These are phyloP conservation scores for Poecile montanus DNA, from an alignment of 2,797 vertebrate genomes.

Conservation along the genomic window DNA sequence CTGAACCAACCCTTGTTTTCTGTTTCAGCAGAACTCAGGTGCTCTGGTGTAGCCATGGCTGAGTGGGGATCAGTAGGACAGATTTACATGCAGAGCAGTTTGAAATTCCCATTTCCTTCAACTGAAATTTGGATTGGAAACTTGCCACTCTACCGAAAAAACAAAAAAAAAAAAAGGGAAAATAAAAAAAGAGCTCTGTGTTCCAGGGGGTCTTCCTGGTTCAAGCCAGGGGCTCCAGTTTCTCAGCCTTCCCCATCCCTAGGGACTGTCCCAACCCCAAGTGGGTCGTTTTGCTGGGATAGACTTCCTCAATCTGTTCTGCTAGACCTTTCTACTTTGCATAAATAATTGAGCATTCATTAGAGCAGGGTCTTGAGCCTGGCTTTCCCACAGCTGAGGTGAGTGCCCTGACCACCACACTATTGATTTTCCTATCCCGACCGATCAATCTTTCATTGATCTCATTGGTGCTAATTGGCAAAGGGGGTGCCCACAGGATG, in stretches of 20 bases:
- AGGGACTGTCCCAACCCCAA: background rate
- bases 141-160: background rate
- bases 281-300: background rate
- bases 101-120: background rate
- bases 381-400: slow-evolving; percentile 52
- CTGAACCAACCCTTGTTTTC: background rate
- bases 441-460: slow-evolving; percentile 40
- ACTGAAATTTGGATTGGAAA: background rate
- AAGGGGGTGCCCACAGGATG: slow-evolving; percentile 1
- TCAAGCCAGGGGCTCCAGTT: background rate
- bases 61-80: background rate
- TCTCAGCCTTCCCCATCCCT: background rate
- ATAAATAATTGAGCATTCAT: slow-evolving; percentile 70
- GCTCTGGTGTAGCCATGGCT: background rate
- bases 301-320: slow-evolving; percentile 46
- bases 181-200: background rate
- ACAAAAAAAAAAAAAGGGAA: background rate
- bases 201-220: background rate
- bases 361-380: slow-evolving; percentile 46
- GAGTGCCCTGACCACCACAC: slow-evolving; percentile 49
- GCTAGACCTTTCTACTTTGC: slow-evolving; percentile 49
- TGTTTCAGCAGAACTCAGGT: background rate
- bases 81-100: background rate
- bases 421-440: slow-evolving; percentile 46
- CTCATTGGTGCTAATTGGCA: slow-evolving; percentile 49